Conservation (phyloP, 2,888 invertebrate genomes). For the Hyppa rectilinea region DNA sequence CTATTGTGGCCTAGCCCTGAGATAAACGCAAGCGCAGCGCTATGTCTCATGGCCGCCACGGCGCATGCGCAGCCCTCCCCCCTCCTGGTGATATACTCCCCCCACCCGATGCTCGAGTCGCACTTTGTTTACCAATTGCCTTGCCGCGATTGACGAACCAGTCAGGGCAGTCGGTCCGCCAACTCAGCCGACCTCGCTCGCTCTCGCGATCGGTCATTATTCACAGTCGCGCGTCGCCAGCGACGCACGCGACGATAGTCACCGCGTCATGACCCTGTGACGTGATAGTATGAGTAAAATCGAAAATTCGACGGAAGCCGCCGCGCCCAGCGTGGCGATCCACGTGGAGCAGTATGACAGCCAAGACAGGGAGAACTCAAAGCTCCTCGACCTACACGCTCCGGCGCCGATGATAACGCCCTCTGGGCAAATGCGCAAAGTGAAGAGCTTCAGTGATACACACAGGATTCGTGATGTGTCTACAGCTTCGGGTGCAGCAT, state of each 20-base stretch:
- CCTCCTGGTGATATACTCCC: slow-evolving; percentile 90
- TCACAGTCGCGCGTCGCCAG: slow-evolving; percentile 85
- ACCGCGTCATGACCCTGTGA: slow-evolving; percentile 88
- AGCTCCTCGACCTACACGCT: slow-evolving; percentile 82
- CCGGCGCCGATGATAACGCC: slow-evolving; percentile 83
- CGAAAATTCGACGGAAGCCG: slow-evolving; percentile 84
- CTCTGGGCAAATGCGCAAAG: slow-evolving; percentile 89
- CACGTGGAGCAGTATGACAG: slow-evolving; percentile 85
- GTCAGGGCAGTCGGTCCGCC: slow-evolving; percentile 84
- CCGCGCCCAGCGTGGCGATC: slow-evolving; percentile 85
- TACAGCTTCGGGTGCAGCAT: slow-evolving; percentile 86
- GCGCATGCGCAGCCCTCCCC: slow-evolving; percentile 96
- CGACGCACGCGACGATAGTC: slow-evolving; percentile 86
- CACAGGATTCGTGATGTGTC: slow-evolving; percentile 86
- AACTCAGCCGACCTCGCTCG: slow-evolving; percentile 94
- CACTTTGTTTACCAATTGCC: slow-evolving; percentile 89
- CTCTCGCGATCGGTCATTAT: slow-evolving; percentile 90
- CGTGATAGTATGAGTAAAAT: slow-evolving; percentile 88
- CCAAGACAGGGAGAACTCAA: slow-evolving; percentile 83
- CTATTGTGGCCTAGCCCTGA: slow-evolving; percentile 58
- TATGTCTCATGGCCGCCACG: slow-evolving; percentile 91
- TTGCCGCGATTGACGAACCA: slow-evolving; percentile 86
- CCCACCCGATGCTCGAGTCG: slow-evolving; percentile 79
- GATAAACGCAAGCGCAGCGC: slow-evolving; percentile 95
- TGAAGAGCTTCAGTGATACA: slow-evolving; percentile 89